These are phyloP conservation scores for Drosophila hydei DNA, from an alignment of 1,140 invertebrate species.

Conservation along the genomic window DNA sequence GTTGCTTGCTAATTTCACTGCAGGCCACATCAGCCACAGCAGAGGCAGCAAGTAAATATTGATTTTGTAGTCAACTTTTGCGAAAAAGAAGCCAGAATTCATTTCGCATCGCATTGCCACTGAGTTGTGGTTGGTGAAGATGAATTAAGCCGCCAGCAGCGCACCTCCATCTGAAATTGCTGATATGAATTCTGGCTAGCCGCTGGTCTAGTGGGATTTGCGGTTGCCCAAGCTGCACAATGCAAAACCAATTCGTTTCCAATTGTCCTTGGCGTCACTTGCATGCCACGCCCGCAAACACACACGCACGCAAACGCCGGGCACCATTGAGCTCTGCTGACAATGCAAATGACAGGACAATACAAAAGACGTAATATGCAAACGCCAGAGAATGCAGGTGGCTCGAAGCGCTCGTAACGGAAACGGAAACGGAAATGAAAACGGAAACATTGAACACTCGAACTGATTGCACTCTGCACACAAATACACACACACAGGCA, in stretches of 20 bases:
- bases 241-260: slow-evolving; percentile 71
- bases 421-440: slow-evolving; percentile 30
- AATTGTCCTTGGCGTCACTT: slow-evolving; percentile 57
- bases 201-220: slow-evolving; percentile 52
- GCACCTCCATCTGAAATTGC: slow-evolving; percentile 14
- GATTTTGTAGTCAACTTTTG: slow-evolving; percentile 52
- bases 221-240: slow-evolving; percentile 50
- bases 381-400: slow-evolving; percentile 55
- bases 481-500: slow-evolving; percentile 36
- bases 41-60: slow-evolving; percentile 68
- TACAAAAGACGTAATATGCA: slow-evolving; percentile 55
- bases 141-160: slow-evolving; percentile 37
- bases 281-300: slow-evolving; percentile 34
- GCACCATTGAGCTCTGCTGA: slow-evolving; percentile 68
- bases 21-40: slow-evolving; percentile 38
- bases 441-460: slow-evolving; percentile 64
- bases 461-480: slow-evolving; percentile 61
- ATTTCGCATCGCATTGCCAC: not conserved
- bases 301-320: slow-evolving; percentile 6
- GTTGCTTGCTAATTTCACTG: slow-evolving; percentile 66
- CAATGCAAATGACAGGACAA: slow-evolving; percentile 73
- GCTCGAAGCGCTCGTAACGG: slow-evolving; percentile 9
- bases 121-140: slow-evolving; percentile 8
- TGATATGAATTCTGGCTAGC: slow-evolving; percentile 33
- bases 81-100: not conserved